Base-by-base conservation (phyloP, 2,113 vertebrate genomes). In the Nothobranchius furzeri region DNA sequence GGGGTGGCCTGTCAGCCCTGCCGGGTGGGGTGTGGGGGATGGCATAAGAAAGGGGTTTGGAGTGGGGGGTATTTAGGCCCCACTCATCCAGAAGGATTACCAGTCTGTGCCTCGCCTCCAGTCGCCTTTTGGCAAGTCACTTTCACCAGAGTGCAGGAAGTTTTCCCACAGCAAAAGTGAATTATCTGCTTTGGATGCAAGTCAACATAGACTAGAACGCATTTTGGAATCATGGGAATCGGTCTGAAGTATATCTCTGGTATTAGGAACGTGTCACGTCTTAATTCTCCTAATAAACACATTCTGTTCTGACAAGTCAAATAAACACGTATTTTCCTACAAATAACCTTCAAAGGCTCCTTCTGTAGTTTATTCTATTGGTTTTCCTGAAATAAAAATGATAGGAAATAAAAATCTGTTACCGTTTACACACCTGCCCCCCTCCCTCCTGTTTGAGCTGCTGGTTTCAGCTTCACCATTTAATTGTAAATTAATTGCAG, bases 1-100 rank as follows among this genome's bases (percentile, higher is more conserved):
- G 80, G 87, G 83, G 88, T 84, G 85, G 85, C 83, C 84, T 89
- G 89, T 88, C 79, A 81, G 76, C 77, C 52, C 79, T 86, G 75
- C 80, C 54, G 58, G 83, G 75, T 75, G 68, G 53, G 60, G 37
- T 40, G 37, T 40, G 37, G 37, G 37, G 37, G 37, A 40, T 9
- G 42, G 57, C 40, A 75, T 35, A 42, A 68, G 66, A 71, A 37
- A 30, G 30, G 30, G 30, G 30, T 4, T 30, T 3, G 30, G 49
- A 56, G 64, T 20, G 46, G 55, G 43, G 50, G 3, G 15, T 64
- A 37, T 60, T 70, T 58, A 75, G 78, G 72, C 85, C 84, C 76
- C 52, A 58, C 69, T 78, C 57, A 77, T 79, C 78, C 75, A 63
- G 78, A 69, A 85, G 82, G 87, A 90, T 90, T 86, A 87, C 48